A percentile compares a stretch with the other conserved stretches of the same genome.
Evolutionary conservation across 2,888 invertebrate species (phyloP).

Genomic region (Endomychus coccineus): DNA sequence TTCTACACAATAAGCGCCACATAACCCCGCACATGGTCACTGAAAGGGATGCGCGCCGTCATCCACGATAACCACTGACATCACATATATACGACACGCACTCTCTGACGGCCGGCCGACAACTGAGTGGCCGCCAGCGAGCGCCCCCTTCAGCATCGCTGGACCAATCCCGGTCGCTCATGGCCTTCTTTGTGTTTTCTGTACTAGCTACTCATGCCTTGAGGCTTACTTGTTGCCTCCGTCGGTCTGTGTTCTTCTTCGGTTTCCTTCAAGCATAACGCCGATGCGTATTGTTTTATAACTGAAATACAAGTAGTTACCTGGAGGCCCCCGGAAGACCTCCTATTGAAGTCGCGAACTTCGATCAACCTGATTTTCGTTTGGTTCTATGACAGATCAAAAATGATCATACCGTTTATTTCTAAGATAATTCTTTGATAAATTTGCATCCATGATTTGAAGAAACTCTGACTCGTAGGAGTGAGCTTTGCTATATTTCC

Average conservation of each 20-base stretch:
- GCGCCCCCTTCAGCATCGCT: slow-evolving; percentile 39
- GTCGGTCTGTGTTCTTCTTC: background rate
- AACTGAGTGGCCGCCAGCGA: slow-evolving; percentile 41
- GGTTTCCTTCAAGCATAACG: background rate
- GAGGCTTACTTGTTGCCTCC: slow-evolving; percentile 12
- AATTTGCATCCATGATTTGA: too few relatives aligned
- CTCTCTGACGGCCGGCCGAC: slow-evolving; percentile 37
- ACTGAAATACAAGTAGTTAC: too few relatives aligned
- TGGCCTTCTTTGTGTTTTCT: slow-evolving; percentile 16
- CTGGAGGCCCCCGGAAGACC: too few relatives aligned
- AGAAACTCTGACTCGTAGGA: too few relatives aligned
- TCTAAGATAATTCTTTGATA: too few relatives aligned
- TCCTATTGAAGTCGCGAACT: too few relatives aligned
- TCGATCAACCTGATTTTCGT: too few relatives aligned
- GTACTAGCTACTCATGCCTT: slow-evolving; percentile 7
- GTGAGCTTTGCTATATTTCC: too few relatives aligned
- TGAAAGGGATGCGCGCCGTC: slow-evolving; percentile 29
- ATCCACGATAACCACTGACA: slow-evolving; percentile 15
- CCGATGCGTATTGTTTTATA: too few relatives aligned
- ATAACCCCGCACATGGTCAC: slow-evolving; percentile 47
- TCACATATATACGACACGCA: slow-evolving; percentile 19
- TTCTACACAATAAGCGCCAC: slow-evolving; percentile 48
- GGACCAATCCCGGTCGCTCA: slow-evolving; percentile 37
- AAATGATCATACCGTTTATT: too few relatives aligned
- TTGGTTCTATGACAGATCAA: too few relatives aligned